These are phyloP conservation scores for Phytoseiulus persimilis DNA, from an alignment of 2,888 invertebrate species.

Conservation along the genomic window DNA sequence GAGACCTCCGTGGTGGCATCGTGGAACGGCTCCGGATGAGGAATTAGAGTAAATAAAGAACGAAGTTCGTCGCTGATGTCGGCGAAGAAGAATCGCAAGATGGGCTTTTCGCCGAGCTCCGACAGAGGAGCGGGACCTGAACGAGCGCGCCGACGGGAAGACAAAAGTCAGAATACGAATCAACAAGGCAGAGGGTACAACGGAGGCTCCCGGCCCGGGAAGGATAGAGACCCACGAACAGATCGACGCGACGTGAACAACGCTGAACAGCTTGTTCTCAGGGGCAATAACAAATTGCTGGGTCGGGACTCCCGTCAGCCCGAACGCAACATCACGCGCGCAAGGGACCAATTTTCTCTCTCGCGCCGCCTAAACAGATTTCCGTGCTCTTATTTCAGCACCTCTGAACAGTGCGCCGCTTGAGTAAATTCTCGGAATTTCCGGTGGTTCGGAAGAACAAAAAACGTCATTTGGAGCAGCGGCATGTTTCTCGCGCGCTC, in stretches of 20 bases:
- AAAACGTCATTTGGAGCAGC: background rate
- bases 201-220: background rate
- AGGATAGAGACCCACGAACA: background rate
- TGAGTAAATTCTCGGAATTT: background rate
- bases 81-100: background rate
- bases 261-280: background rate
- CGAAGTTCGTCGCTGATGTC: background rate
- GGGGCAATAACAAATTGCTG: background rate
- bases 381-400: background rate
- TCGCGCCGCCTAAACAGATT: background rate
- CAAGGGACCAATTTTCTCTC: background rate
- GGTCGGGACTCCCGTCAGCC: background rate
- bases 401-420: background rate
- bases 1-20: background rate
- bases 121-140: background rate
- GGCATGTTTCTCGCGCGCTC: background rate
- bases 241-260: background rate
- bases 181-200: background rate
- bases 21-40: background rate
- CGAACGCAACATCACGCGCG: background rate
- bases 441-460: background rate
- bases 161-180: background rate
- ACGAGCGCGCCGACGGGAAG: background rate
- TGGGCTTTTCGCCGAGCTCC: background rate
- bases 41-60: background rate